Percentiles rank a stretch among this genome's conserved stretches.
These are phyloP conservation scores for Egretta garzetta DNA, from an alignment of 2,113 vertebrate species.

Conservation along the genomic window DNA sequence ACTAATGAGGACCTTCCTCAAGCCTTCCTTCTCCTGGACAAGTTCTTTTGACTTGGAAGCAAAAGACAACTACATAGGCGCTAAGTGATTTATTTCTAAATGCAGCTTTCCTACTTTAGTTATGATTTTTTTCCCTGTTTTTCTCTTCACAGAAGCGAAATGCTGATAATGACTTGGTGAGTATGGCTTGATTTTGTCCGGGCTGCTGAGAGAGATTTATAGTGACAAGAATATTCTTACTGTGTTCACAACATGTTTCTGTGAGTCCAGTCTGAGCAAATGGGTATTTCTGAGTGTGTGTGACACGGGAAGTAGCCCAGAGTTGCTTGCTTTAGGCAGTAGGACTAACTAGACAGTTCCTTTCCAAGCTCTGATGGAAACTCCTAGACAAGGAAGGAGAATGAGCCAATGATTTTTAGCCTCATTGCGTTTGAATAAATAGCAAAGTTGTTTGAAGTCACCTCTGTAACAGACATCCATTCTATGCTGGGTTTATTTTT, in stretches of 20 bases:
- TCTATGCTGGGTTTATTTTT: background rate
- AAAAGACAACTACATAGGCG: background rate
- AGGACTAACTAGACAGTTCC: background rate
- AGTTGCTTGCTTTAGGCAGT: background rate
- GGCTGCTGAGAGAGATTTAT: background rate
- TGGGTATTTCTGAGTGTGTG: background rate
- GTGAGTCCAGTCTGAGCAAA: background rate
- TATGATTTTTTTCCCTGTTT: background rate
- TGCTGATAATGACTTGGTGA: constrained; percentile 66
- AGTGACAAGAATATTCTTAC: background rate
- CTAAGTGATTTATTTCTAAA: background rate
- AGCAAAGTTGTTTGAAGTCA: background rate
- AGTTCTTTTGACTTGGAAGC: background rate
- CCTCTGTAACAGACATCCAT: background rate
- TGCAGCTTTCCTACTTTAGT: background rate
- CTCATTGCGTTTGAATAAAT: background rate
- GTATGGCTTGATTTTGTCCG: background rate
- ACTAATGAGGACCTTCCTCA: background rate
- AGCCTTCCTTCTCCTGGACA: background rate
- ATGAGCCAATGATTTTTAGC: background rate
- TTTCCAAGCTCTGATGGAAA: background rate
- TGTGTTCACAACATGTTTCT: background rate
- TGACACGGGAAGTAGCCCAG: background rate
- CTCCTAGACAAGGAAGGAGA: background rate
- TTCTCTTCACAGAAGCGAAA: constrained; percentile 74